These are phyloP conservation scores for Pardosa pseudoannulata DNA, from an alignment of 2,888 invertebrate genomes.

Conservation along the genomic window DNA sequence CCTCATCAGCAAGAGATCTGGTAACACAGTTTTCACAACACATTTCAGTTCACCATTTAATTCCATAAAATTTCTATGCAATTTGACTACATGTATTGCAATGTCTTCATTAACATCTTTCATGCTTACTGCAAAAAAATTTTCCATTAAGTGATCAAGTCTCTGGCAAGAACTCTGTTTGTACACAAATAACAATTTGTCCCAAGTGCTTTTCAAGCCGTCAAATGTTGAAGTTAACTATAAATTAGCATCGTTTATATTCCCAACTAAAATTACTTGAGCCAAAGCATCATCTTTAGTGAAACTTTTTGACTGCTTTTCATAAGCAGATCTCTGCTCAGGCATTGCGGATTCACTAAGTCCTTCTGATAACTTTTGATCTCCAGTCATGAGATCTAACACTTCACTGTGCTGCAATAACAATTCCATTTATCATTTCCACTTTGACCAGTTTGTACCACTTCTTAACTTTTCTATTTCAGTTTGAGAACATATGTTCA, in stretches of 20 bases:
- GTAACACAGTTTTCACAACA: background rate
- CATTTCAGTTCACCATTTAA: conserved; percentile 13
- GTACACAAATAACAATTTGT: background rate
- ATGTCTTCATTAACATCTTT: too few relatives aligned
- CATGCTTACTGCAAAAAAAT: too few relatives aligned
- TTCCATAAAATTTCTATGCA: conserved; percentile 29
- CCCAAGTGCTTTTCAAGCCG: background rate
- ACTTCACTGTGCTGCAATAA: too few relatives aligned
- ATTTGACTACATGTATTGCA: background rate
- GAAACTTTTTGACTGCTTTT: background rate
- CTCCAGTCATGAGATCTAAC: too few relatives aligned
- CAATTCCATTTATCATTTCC: too few relatives aligned
- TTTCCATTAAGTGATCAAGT: conserved; percentile 19
- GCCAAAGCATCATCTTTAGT: conserved; percentile 3
- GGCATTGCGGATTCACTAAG: too few relatives aligned
- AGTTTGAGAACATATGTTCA: too few relatives aligned
- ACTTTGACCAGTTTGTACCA: too few relatives aligned
- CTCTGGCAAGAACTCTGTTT: too few relatives aligned
- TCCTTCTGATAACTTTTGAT: too few relatives aligned
- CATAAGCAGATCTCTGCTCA: too few relatives aligned
- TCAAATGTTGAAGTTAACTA: conserved; percentile 15
- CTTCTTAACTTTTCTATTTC: too few relatives aligned
- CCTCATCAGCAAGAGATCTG: background rate
- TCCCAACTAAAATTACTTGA: background rate
- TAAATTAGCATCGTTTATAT: conserved; percentile 6